A percentile compares a stretch with the other conserved stretches of the same genome.
Evolutionary conservation across 2,888 invertebrate species (phyloP).

Genomic region (Xylophagus ater): DNA sequence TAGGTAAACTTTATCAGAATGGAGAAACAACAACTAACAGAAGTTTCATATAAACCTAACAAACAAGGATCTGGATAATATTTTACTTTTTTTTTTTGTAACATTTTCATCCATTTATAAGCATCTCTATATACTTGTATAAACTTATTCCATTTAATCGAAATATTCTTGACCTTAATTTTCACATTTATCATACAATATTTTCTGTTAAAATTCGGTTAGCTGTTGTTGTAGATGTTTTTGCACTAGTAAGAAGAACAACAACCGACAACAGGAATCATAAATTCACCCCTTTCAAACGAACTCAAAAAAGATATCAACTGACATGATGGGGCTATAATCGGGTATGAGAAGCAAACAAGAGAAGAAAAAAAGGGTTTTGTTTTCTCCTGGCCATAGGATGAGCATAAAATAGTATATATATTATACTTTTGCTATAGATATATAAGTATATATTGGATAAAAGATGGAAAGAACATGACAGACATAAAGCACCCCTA

Average conservation of each 20-base stretch:
- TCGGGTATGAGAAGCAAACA: conserved; percentile 3
- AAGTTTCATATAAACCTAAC: no score
- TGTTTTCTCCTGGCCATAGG: not conserved
- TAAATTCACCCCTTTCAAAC: conserved; percentile 14
- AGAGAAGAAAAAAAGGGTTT: not conserved
- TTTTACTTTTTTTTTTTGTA: no score
- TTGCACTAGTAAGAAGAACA: not conserved
- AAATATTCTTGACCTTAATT: no score
- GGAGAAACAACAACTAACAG: no score
- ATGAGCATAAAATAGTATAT: not conserved
- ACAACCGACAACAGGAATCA: conserved; percentile 3
- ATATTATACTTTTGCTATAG: not conserved
- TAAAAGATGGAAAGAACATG: conserved; percentile 9
- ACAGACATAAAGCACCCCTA: conserved; percentile 13
- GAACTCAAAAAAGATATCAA: conserved; percentile 4
- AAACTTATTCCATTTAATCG: no score
- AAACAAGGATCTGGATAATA: no score
- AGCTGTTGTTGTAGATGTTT: no score
- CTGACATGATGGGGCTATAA: conserved; percentile 8
- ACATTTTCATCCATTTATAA: no score
- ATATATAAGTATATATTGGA: not conserved
- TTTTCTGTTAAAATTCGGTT: no score
- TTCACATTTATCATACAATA: no score
- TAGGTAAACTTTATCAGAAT: no score
- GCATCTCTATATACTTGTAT: no score